Conservation (phyloP, 2,888 invertebrate species). For the Acanthosepion pharaonis region DNA sequence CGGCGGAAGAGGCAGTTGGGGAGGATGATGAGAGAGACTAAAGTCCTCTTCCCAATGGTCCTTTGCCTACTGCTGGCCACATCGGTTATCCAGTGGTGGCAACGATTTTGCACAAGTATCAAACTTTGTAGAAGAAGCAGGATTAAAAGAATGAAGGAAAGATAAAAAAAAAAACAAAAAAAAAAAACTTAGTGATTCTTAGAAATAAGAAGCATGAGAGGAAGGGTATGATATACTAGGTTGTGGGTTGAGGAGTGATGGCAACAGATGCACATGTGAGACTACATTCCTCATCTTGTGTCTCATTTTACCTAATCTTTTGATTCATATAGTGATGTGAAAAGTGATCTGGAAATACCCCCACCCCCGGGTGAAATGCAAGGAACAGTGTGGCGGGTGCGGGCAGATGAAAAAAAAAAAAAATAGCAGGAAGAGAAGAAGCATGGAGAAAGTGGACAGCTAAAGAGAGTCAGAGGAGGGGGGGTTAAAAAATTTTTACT, state of each 20-base stretch:
- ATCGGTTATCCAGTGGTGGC: not conserved
- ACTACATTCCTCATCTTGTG: not conserved
- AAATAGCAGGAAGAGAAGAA: not conserved
- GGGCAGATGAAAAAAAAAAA: not conserved
- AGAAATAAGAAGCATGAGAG: not conserved
- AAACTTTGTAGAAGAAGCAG: not conserved
- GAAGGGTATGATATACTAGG: not conserved
- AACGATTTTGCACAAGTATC: not conserved
- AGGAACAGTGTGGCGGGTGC: not conserved
- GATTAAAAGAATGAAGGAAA: not conserved
- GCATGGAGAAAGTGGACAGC: not conserved
- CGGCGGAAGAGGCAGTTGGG: not conserved
- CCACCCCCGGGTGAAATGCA: too few relatives aligned
- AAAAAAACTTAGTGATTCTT: too few relatives aligned
- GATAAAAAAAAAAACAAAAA: too few relatives aligned
- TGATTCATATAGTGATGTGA: too few relatives aligned
- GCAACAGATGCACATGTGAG: conserved; percentile 6
- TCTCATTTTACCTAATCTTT: not conserved
- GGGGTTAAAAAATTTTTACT: rapidly evolving
- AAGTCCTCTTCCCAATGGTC: not conserved
- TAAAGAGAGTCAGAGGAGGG: not conserved
- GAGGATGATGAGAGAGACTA: not conserved
- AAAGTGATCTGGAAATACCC: too few relatives aligned
- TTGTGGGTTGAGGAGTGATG: not conserved
- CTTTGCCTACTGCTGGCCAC: not conserved